These are phyloP conservation scores for Ophion obscuratus DNA, from an alignment of 2,888 invertebrate genomes.

Conservation along the genomic window DNA sequence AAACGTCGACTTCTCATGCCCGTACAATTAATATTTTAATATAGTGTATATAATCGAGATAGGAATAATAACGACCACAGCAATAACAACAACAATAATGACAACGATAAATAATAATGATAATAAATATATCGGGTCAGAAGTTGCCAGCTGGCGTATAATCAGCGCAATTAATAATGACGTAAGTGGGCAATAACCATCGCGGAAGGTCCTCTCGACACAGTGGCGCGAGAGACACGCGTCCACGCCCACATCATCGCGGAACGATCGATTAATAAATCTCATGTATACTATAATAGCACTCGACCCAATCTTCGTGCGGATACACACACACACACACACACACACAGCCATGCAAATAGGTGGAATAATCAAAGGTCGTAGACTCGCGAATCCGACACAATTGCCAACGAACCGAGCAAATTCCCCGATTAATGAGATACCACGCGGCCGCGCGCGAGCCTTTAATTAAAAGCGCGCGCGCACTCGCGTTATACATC, in stretches of 20 bases:
- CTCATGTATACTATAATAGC: background rate
- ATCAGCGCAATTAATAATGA: constrained; percentile 59
- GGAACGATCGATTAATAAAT: constrained; percentile 58
- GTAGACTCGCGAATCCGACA: constrained; percentile 29
- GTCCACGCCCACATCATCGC: constrained; percentile 53
- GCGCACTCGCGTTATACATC: constrained; percentile 28
- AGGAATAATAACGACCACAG: background rate
- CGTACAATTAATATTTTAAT: background rate
- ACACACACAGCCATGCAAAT: background rate
- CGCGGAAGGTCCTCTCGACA: constrained; percentile 43
- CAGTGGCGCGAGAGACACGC: constrained; percentile 47
- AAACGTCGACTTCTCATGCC: background rate
- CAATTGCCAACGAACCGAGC: constrained; percentile 70
- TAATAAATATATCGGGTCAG: background rate
- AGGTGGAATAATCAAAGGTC: background rate
- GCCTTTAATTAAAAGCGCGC: constrained; percentile 72
- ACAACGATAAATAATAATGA: background rate
- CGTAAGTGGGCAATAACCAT: constrained; percentile 58
- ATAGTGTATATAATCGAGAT: background rate
- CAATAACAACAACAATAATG: background rate
- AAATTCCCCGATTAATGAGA: constrained; percentile 73
- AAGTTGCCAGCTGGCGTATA: constrained; percentile 22
- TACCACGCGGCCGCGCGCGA: constrained; percentile 43
- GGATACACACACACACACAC: no score
- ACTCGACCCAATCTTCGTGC: background rate